A percentile compares a stretch with the other conserved stretches of the same genome.
phyloP scores from a whole-genome alignment of 2,797 vertebrate species.

The Melanogrammus aeglefinus region DNA sequence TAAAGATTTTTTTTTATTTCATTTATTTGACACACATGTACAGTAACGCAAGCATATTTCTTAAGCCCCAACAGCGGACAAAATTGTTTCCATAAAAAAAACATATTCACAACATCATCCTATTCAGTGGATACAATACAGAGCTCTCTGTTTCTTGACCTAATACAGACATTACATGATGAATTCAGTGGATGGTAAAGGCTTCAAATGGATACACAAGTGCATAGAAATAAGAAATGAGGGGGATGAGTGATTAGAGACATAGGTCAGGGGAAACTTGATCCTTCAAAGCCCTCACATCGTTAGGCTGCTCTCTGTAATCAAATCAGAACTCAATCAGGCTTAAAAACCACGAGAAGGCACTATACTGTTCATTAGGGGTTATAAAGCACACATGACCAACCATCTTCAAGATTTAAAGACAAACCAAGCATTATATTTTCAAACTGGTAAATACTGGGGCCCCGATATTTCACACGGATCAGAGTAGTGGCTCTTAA shows the following conservation, averaged over 20 bases:
- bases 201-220: neutral
- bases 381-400: neutral
- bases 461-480: neutral
- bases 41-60: conserved; percentile 16
- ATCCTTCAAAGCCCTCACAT: neutral
- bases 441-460: neutral
- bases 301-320: neutral
- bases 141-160: neutral
- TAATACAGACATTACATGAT: neutral
- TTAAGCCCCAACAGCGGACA: conserved; percentile 10
- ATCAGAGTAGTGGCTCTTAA: neutral
- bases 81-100: conserved; percentile 25
- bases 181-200: neutral
- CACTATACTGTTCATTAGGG: conserved; percentile 31
- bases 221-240: conserved; percentile 2
- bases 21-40: conserved; percentile 22
- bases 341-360: conserved; percentile 46
- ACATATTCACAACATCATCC: conserved; percentile 38
- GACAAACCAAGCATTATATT: neutral
- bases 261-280: neutral
- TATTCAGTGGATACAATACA: conserved; percentile 26
- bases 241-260: neutral
- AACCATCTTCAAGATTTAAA: neutral
- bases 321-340: conserved; percentile 2
- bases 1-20: conserved; percentile 50